Evolutionary conservation across 1,140 invertebrate species (phyloP).

Genomic region (Magallana ariakensis): DNA sequence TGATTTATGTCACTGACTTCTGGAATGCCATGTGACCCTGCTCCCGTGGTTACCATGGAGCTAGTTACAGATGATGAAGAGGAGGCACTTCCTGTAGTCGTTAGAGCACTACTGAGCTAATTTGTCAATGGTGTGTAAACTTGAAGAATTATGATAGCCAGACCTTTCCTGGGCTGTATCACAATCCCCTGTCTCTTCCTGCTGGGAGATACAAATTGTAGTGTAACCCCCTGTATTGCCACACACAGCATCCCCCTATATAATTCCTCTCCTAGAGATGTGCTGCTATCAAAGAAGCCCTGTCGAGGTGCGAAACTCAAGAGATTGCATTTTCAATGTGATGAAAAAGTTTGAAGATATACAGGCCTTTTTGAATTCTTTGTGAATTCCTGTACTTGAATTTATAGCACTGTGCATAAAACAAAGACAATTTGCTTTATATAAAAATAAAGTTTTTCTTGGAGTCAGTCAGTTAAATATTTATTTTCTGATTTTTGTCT

Average conservation of each 20-base stretch:
- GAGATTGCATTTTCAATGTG: conserved; percentile 38
- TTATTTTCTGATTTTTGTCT: neutral
- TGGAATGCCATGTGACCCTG: neutral
- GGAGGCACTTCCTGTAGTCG: conserved; percentile 24
- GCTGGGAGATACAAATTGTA: conserved; percentile 44
- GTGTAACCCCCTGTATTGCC: conserved; percentile 25
- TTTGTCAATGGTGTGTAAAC: conserved; percentile 53
- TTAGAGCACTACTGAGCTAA: conserved; percentile 56
- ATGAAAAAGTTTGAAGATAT: conserved; percentile 37
- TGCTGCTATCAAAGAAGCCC: conserved; percentile 27
- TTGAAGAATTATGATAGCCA: conserved; percentile 36
- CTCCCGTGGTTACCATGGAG: conserved; percentile 32
- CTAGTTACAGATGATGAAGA: conserved; percentile 40
- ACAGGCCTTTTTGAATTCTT: conserved; percentile 33
- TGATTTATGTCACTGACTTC: conserved; percentile 6
- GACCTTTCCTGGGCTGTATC: conserved; percentile 30
- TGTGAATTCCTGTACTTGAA: conserved; percentile 7
- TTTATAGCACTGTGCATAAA: conserved; percentile 35
- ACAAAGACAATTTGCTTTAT: neutral
- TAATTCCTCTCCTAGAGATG: conserved; percentile 20
- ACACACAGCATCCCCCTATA: conserved; percentile 11
- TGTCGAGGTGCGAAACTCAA: conserved; percentile 35
- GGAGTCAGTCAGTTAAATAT: neutral
- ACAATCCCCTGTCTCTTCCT: conserved; percentile 38
- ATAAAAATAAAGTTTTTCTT: neutral